Evolutionary conservation across 92 coral and sea anemone species (phyloP), one percentile per base, ranked within the genome.

Genomic region (Phymanthus crucifer): DNA sequence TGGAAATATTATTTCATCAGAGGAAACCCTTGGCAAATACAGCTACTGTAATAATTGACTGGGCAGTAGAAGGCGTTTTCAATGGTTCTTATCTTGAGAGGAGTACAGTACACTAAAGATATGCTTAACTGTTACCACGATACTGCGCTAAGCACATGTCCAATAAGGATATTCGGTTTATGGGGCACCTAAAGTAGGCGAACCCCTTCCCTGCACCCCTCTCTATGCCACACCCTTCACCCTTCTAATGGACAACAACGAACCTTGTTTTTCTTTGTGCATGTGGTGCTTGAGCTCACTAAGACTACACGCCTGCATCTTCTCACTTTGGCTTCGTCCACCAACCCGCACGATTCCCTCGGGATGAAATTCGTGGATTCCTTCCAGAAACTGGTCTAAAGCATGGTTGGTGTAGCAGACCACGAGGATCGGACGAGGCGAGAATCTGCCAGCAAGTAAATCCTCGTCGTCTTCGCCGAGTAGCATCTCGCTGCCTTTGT

Each of bases 331-430:
- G 76, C 99, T 93, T 72, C 99, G 82, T 65, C 97, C 97, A 9
- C 99, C 99, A 45, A 95, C 82, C 12, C 99, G 90, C 16, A 95
- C 89, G 48, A 95, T 95, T 17, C 93, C 95, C 38, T 85, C 65
- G 3, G 93, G 90, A 76, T 93, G 97, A 78, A 93, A 95, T 69
- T 84, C 77, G 38, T 89, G 85, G 72, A 95, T 95, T 36, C 97
- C 99, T 77, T 92, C 97, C 7, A 94, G 86, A 76, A 94, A 94
- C 87, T 95, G 98, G 76, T 94, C 98, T 0, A 95, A 80, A 43
- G 98, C 98, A 86, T 95, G 98, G 80, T 95, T 95, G 12, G 98
- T 95, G 86, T 88, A 95, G 79, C 98, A 95, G 18, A 95, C 94
- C 34, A 95, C 95, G 13, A 92, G 90, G 45, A 95, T 90, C 13